phyloP scores from a whole-genome alignment of 2,888 invertebrate species.

The Ophion ventricosus region DNA sequence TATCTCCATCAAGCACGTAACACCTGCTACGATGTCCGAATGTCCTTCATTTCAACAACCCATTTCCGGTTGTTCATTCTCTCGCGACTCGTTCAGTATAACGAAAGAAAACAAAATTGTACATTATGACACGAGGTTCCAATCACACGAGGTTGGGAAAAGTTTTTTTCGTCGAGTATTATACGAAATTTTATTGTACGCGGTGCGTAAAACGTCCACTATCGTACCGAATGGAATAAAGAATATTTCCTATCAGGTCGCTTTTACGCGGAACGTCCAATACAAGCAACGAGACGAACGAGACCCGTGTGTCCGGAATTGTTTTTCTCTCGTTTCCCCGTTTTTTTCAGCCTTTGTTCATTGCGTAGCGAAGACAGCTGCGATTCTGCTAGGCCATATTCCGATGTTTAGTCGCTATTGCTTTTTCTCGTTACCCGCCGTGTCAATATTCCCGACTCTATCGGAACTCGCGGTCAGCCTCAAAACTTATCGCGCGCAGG shows the following conservation, averaged over 20 bases:
- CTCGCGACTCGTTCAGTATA: background rate
- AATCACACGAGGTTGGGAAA: too few species aligned
- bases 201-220: too few species aligned
- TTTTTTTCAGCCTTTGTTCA: slow-evolving; percentile 28
- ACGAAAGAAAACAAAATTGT: background rate
- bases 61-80: background rate
- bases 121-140: too few species aligned
- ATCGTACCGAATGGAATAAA: too few species aligned
- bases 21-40: background rate
- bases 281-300: background rate
- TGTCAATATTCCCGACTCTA: background rate
- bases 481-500: background rate
- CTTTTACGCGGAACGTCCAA: slow-evolving; percentile 10
- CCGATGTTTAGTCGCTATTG: slow-evolving; percentile 1
- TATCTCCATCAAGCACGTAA: background rate
- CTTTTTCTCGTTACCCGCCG: background rate
- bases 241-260: background rate
- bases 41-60: background rate
- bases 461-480: background rate
- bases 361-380: slow-evolving; percentile 43
- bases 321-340: slow-evolving; percentile 18
- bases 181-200: too few species aligned
- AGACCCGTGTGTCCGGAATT: slow-evolving; percentile 21
- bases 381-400: slow-evolving; percentile 7
- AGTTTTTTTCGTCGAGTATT: too few species aligned